Evolutionary conservation across 2,797 vertebrate species (phyloP).

Genomic region (Molossus molossus): DNA sequence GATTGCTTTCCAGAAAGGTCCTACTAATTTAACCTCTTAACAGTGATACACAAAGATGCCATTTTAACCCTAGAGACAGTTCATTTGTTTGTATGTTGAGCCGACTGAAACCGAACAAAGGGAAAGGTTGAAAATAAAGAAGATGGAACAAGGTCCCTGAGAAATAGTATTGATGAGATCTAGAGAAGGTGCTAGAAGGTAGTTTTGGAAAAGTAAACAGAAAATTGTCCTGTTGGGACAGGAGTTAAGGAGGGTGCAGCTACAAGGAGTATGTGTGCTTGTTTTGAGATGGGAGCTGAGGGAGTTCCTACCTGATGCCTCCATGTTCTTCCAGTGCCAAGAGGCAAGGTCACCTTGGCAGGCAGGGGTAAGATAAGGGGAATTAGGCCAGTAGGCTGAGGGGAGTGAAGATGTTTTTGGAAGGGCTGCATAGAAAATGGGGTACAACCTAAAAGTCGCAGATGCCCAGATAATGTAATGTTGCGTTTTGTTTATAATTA

Average conservation of each 20-base stretch:
- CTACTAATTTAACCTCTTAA: not conserved
- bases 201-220: not conserved
- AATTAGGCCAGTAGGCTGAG: too few species aligned
- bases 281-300: not conserved
- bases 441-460: not conserved
- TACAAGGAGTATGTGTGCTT: not conserved
- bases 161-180: not conserved
- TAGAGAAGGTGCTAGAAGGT: slow-evolving; percentile 14
- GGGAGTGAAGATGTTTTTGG: not conserved
- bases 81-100: not conserved
- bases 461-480: not conserved
- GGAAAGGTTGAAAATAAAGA: not conserved
- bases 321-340: not conserved
- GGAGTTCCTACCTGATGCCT: not conserved
- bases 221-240: not conserved
- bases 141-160: not conserved
- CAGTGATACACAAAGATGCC: not conserved
- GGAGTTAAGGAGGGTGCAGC: not conserved
- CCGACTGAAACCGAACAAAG: not conserved
- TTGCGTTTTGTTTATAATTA: slow-evolving; percentile 61
- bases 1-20: slow-evolving; percentile 17
- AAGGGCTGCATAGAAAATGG: not conserved
- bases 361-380: not conserved
- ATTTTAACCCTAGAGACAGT: not conserved
- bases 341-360: not conserved